A percentile compares a stretch with the other conserved stretches of the same genome.
Conservation (phyloP, 2,888 invertebrate species). For the Apodemia duryi region DNA sequence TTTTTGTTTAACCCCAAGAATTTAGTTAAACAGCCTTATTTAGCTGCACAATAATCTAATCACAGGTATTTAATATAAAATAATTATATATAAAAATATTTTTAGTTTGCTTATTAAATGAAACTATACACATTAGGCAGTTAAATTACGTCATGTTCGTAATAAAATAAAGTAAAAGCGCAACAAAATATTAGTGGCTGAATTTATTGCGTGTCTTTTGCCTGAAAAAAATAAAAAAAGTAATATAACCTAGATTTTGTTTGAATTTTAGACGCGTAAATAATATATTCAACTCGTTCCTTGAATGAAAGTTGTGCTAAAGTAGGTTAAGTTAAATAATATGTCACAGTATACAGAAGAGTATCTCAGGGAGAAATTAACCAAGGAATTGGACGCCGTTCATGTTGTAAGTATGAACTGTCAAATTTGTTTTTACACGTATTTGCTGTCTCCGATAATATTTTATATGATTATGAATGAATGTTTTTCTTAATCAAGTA, state of each 20-base stretch:
- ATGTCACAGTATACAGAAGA: conserved; percentile 82
- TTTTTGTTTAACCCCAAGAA: background rate
- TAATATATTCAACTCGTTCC: background rate
- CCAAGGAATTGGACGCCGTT: conserved; percentile 82
- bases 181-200: background rate
- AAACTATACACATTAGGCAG: background rate
- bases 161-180: too few species aligned
- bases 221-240: conserved; percentile 21
- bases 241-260: conserved; percentile 24
- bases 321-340: conserved; percentile 46
- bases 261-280: background rate
- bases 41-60: background rate
- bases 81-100: background rate
- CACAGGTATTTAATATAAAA: too few species aligned
- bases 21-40: background rate
- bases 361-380: conserved; percentile 82
- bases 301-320: conserved; percentile 14
- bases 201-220: background rate
- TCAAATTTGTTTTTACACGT: conserved; percentile 55
- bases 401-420: conserved; percentile 83
- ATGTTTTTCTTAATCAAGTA: conserved; percentile 34
- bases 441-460: conserved; percentile 45
- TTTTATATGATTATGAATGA: conserved; percentile 41
- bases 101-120: background rate
- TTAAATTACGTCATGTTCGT: too few species aligned